These are phyloP conservation scores for Euclidia mi DNA, from an alignment of 2,888 invertebrate species.

Conservation along the genomic window DNA sequence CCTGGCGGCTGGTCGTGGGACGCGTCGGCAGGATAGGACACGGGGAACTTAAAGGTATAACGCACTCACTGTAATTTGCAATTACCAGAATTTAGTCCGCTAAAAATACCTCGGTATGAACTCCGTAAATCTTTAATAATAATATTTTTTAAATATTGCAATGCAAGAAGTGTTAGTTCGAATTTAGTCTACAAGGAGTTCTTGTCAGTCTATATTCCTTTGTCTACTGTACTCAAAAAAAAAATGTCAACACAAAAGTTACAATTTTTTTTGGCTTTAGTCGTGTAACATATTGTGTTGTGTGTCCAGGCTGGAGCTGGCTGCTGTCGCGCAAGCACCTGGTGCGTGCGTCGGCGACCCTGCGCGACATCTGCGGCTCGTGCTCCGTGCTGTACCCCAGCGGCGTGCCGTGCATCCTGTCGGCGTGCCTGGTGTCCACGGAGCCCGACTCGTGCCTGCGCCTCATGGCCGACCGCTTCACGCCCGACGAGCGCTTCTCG, in stretches of 20 bases:
- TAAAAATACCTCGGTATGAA: too few relatives aligned
- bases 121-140: too few relatives aligned
- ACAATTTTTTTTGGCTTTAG: too few relatives aligned
- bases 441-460: slow-evolving; percentile 97
- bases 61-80: too few relatives aligned
- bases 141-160: too few relatives aligned
- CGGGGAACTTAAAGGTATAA: slow-evolving; percentile 97
- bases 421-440: slow-evolving; percentile 99
- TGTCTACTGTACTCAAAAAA: too few relatives aligned
- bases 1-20: slow-evolving; percentile 99
- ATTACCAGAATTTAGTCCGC: too few relatives aligned
- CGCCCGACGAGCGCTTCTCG: slow-evolving; percentile 97
- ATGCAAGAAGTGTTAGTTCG: too few relatives aligned
- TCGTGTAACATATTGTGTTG: neutral
- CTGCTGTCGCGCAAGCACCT: slow-evolving; percentile 97
- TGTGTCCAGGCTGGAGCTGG: slow-evolving; percentile 96
- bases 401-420: slow-evolving; percentile 97
- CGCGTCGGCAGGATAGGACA: slow-evolving; percentile 99
- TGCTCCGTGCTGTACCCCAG: slow-evolving; percentile 95
- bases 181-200: too few relatives aligned
- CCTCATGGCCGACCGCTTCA: slow-evolving; percentile 98
- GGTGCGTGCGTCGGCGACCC: slow-evolving; percentile 95
- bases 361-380: slow-evolving; percentile 97
- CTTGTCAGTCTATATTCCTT: too few relatives aligned
- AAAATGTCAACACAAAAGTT: too few relatives aligned